Base-by-base conservation (phyloP, 2,888 invertebrate species). In the Drosophila paranaensis region DNA sequence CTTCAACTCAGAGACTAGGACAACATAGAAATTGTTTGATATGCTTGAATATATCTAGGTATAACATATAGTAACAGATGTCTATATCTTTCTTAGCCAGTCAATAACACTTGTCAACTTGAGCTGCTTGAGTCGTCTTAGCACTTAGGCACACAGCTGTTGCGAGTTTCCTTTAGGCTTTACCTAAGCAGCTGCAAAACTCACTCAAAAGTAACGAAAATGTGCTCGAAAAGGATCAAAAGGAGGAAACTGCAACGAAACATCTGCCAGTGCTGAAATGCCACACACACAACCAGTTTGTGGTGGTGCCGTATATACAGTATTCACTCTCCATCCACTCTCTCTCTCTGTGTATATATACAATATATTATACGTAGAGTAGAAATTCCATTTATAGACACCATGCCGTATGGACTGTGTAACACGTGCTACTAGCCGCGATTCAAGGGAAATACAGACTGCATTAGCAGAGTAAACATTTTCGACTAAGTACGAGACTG, bases 211-310 rank as follows among this genome's bases (percentile, higher is more conserved):
- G 71, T 75, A 71, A 40, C 25, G 43, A 55, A 39, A 37, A 13
- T 53, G 39, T 10, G 40, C 53, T 65, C 55, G 51, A 57, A 61
- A 77, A 77, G 78, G 74, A 77, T 69, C 64, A 60, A 46, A 61
- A 27, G 51, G 43, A 55, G 48, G 45, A 64, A 56, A 62, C 60
- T 55, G 51, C 63, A 62, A 60, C 48, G 58, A 53, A 77, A 77
- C 78, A 78, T 77, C 78, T 77, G 73, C 54, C 57, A 54, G 37
- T 40, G 42, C 30, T 51, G 51, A 42, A 63, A 62, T 72, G 78
- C 60, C 48, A 48, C 55, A 63, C 55, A 63, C 48, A 50, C 48
- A 78, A 78, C 77, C 78, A 78, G 77, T 77, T 77, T 72, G 30
- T 64, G 46, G 42, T 62, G 56, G 55, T 64, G 45, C 20, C 20